These are phyloP conservation scores for Mungos mungo DNA, from an alignment of 2,113 vertebrate genomes.

Conservation along the genomic window DNA sequence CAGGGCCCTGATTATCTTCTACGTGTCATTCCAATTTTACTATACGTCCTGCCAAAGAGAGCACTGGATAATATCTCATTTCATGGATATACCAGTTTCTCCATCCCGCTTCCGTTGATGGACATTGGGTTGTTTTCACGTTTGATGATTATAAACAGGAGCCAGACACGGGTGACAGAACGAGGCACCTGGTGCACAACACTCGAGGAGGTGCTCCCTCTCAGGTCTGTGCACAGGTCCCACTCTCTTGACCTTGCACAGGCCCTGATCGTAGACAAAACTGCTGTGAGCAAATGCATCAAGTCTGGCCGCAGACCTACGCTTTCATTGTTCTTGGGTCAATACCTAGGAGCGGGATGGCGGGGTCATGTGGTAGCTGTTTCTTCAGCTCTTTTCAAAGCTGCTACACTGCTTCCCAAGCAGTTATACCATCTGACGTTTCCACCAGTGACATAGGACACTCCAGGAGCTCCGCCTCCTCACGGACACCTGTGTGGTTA, in stretches of 20 bases:
- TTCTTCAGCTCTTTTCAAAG: not conserved
- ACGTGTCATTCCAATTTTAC: not conserved
- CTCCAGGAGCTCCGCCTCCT: not conserved
- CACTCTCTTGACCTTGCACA: no score
- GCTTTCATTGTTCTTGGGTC: not conserved
- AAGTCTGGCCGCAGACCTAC: rapidly evolving
- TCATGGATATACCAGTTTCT: no score
- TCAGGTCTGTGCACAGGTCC: not conserved
- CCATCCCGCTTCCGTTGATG: not conserved
- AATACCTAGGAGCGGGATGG: not conserved
- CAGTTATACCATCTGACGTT: not conserved
- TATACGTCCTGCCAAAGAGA: not conserved
- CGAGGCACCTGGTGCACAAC: not conserved
- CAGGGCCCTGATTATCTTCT: not conserved
- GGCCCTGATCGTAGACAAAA: not conserved
- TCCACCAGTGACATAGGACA: no score
- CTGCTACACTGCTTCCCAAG: not conserved
- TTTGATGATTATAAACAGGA: not conserved
- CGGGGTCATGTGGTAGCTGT: not conserved
- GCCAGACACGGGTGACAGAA: not conserved
- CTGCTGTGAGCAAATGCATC: not conserved
- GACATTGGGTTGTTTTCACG: not conserved
- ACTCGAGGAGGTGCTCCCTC: not conserved
- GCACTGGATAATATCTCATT: not conserved
- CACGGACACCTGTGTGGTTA: no score